These are phyloP conservation scores for Lagria hirta DNA, from an alignment of 2,888 invertebrate genomes.

Conservation along the genomic window DNA sequence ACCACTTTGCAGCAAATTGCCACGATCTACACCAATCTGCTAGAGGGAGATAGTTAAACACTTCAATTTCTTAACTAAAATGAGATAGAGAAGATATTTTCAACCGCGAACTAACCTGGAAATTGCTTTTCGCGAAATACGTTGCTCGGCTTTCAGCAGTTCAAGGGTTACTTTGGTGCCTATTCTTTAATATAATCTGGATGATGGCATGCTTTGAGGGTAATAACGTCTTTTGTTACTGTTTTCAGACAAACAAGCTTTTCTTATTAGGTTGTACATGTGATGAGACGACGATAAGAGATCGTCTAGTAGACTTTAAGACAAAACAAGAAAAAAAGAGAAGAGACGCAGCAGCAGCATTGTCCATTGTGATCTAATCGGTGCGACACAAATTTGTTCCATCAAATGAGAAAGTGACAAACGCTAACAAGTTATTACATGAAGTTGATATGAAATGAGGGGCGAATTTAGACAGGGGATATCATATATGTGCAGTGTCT, in stretches of 20 bases:
- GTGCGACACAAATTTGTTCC: conserved; percentile 25
- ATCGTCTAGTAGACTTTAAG: too few species aligned
- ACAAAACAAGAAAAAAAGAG: too few species aligned
- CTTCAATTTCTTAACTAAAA: conserved; percentile 10
- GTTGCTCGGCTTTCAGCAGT: conserved; percentile 35
- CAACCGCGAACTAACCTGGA: conserved; percentile 48
- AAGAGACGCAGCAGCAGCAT: too few species aligned
- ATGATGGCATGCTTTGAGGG: conserved; percentile 23
- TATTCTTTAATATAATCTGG: conserved; percentile 42
- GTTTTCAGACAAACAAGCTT: conserved; percentile 14
- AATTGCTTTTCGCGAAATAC: conserved; percentile 49
- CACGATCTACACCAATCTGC: conserved; percentile 48
- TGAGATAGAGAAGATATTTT: conserved; percentile 44
- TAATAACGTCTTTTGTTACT: conserved; percentile 13
- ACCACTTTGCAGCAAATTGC: conserved; percentile 54
- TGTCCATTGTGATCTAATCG: conserved; percentile 20
- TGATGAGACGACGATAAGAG: neutral
- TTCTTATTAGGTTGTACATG: conserved; percentile 11
- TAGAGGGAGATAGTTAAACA: conserved; percentile 34
- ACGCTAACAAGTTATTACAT: conserved; percentile 41
- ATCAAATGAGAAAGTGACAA: conserved; percentile 38
- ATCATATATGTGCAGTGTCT: conserved; percentile 31
- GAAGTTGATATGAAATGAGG: conserved; percentile 34
- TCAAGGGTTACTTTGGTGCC: conserved; percentile 45
- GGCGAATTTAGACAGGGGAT: conserved; percentile 30